Evolutionary conservation across 2,888 invertebrate species (phyloP).

Genomic region (Malthinus seriepunctatus): DNA sequence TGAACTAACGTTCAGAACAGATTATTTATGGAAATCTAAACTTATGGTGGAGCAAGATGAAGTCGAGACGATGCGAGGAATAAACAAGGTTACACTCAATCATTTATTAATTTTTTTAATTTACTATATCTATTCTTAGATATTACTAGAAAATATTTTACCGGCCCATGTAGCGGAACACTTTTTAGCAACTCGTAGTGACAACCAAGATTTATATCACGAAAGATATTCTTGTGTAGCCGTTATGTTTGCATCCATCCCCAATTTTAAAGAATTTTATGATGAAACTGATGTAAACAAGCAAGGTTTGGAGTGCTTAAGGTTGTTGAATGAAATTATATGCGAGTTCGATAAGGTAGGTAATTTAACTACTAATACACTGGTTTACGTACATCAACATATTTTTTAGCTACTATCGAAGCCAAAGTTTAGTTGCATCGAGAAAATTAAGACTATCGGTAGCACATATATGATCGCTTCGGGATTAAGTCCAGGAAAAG

Average conservation of each 20-base stretch:
- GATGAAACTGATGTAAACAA: slow-evolving; percentile 96
- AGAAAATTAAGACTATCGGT: slow-evolving; percentile 98
- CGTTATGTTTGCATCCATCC: slow-evolving; percentile 98
- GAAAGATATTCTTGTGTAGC: slow-evolving; percentile 91
- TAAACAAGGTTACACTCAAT: slow-evolving; percentile 76
- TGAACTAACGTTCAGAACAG: slow-evolving; percentile 88
- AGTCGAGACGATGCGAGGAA: slow-evolving; percentile 93
- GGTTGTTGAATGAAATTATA: slow-evolving; percentile 95
- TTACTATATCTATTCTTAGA: slow-evolving; percentile 55
- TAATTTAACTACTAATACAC: slow-evolving; percentile 44
- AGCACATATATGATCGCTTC: slow-evolving; percentile 98
- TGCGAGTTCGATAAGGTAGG: slow-evolving; percentile 99
- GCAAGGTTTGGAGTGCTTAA: slow-evolving; percentile 91
- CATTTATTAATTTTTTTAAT: background rate
- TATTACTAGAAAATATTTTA: slow-evolving; percentile 92
- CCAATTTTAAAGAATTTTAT: slow-evolving; percentile 97
- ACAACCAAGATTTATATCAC: slow-evolving; percentile 88
- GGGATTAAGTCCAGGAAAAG: slow-evolving; percentile 86
- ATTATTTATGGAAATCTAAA: slow-evolving; percentile 93
- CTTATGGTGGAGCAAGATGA: slow-evolving; percentile 93
- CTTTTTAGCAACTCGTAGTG: slow-evolving; percentile 76
- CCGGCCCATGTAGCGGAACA: slow-evolving; percentile 96
- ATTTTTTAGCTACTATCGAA: slow-evolving; percentile 77
- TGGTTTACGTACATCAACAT: background rate
- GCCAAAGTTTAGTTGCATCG: slow-evolving; percentile 93